A percentile compares a stretch with the other conserved stretches of the same genome.
These are phyloP conservation scores for Corythucha ciliata DNA, from an alignment of 2,888 invertebrate genomes.

Conservation along the genomic window DNA sequence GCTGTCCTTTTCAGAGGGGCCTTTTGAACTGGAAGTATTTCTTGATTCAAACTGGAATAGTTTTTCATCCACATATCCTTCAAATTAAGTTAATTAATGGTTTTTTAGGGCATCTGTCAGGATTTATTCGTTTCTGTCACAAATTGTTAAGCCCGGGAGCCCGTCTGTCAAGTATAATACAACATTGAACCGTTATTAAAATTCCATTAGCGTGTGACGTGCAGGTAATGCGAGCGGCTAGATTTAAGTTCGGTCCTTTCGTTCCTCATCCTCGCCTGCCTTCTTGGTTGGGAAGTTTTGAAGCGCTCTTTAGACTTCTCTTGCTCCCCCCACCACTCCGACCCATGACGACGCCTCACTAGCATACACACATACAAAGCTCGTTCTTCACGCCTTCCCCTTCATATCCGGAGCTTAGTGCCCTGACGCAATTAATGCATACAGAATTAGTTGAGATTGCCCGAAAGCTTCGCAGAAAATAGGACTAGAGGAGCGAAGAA, in stretches of 20 bases:
- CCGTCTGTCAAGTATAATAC: too few species aligned
- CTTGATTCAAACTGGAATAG: too few species aligned
- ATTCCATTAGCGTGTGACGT: constrained; percentile 23
- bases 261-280: not conserved
- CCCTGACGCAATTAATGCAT: constrained; percentile 20
- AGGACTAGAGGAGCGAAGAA: not conserved
- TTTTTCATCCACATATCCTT: too few species aligned
- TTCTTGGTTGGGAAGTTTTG: not conserved
- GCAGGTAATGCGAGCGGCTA: constrained; percentile 18
- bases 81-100: too few species aligned
- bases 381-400: too few species aligned
- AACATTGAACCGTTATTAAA: constrained; percentile 21
- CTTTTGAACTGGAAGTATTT: too few species aligned
- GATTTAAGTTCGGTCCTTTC: constrained; percentile 10
- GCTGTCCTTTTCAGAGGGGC: too few species aligned
- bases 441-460: constrained; percentile 20
- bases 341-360: not conserved
- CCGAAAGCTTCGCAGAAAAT: not conserved
- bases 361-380: not conserved
- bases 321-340: not conserved
- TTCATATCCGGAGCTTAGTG: too few species aligned
- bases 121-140: too few species aligned
- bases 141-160: too few species aligned
- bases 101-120: too few species aligned
- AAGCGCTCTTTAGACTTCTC: not conserved